Conservation (phyloP, 2,797 vertebrate species). For the Sebastes hubbsi region DNA sequence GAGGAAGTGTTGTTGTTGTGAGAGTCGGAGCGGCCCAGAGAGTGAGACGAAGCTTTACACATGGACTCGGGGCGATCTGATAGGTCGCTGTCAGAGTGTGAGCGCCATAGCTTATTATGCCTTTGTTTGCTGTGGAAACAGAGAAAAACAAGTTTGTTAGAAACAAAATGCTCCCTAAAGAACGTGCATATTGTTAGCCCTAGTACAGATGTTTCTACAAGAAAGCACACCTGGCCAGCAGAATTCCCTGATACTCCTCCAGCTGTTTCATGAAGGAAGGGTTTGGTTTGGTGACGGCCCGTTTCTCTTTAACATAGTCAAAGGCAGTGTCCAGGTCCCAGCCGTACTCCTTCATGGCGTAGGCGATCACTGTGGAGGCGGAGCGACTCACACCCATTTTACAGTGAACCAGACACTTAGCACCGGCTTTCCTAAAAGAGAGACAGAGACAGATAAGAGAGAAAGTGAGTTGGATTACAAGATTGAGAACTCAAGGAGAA, state of each 20-base stretch:
- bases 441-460: not conserved
- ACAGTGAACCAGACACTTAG: conserved; percentile 97
- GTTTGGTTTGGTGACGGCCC: conserved; percentile 95
- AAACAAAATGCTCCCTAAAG: not conserved
- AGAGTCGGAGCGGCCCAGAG: conserved; percentile 68
- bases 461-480: not conserved
- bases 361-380: conserved; percentile 96
- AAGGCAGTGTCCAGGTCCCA: conserved; percentile 95
- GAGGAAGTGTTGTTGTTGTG: conserved; percentile 78
- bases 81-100: conserved; percentile 94
- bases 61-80: conserved; percentile 87
- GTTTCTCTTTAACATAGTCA: conserved; percentile 93
- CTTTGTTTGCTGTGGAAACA: conserved; percentile 89
- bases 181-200: not conserved
- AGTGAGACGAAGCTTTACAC: conserved; percentile 71
- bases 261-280: conserved; percentile 97
- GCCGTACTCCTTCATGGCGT: conserved; percentile 98
- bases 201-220: not conserved
- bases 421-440: conserved; percentile 89
- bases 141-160: not conserved
- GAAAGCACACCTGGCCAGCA: conserved; percentile 90
- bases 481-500: not conserved
- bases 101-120: conserved; percentile 98
- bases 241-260: conserved; percentile 98
- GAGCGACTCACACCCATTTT: conserved; percentile 99